phyloP scores from a whole-genome alignment of 2,113 vertebrate species.

The Aldabrachelys gigantea region DNA sequence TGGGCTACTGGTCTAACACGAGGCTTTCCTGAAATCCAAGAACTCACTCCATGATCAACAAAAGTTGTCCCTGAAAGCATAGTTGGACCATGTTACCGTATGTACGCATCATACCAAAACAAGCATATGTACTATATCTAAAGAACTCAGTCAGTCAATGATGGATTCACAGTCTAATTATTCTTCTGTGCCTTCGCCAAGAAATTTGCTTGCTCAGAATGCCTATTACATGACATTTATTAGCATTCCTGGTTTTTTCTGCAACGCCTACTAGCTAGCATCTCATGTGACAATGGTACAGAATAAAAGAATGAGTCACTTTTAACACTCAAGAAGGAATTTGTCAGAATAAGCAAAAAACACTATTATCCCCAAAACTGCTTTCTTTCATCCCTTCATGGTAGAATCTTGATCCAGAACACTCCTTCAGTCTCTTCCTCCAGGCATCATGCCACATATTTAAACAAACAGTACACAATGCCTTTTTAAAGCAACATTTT shows the following conservation, averaged over 20 bases:
- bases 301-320: not conserved
- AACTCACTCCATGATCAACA: not conserved
- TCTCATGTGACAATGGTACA: not conserved
- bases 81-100: not conserved
- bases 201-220: not conserved
- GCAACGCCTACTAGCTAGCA: not conserved
- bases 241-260: not conserved
- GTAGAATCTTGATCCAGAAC: not conserved
- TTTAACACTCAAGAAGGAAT: not conserved
- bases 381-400: not conserved
- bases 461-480: not conserved
- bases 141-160: not conserved
- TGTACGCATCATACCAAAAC: not conserved
- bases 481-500: not conserved
- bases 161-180: not conserved
- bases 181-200: not conserved
- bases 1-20: not conserved
- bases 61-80: not conserved
- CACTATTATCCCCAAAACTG: not conserved
- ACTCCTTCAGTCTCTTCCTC: not conserved
- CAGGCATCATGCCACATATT: not conserved
- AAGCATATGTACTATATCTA: not conserved
- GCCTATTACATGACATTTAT: not conserved
- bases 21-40: not conserved
- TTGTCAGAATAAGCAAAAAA: not conserved